Percentiles rank a stretch among this genome's conserved stretches.
phyloP scores from a whole-genome alignment of 2,797 vertebrate species.

The Pseudomugil tenellus region DNA sequence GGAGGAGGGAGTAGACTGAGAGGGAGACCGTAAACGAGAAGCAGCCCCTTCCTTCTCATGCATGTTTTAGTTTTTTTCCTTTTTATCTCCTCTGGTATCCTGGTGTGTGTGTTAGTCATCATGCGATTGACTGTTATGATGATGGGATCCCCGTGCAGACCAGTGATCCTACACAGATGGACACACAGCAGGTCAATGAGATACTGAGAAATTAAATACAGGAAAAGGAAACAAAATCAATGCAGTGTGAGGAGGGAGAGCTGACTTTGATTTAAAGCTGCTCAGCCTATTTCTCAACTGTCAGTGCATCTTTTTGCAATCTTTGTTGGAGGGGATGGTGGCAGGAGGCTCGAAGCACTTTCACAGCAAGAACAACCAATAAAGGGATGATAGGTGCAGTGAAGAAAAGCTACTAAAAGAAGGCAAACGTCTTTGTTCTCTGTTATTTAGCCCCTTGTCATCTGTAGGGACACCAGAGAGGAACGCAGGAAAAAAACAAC shows the following conservation, averaged over 20 bases:
- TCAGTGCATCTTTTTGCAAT: constrained; percentile 63
- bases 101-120: constrained; percentile 26
- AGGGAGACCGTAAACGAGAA: constrained; percentile 33
- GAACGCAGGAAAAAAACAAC: constrained; percentile 33
- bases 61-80: constrained; percentile 62
- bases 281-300: constrained; percentile 57
- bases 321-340: constrained; percentile 35
- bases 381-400: constrained; percentile 29
- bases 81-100: constrained; percentile 40
- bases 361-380: constrained; percentile 36
- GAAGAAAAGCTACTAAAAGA: constrained; percentile 28
- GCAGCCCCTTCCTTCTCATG: constrained; percentile 49
- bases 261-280: constrained; percentile 73
- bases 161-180: constrained; percentile 64
- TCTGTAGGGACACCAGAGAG: constrained; percentile 30
- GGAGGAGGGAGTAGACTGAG: constrained; percentile 48
- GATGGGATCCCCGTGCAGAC: constrained; percentile 53
- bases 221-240: constrained; percentile 75
- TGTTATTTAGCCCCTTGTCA: constrained; percentile 36
- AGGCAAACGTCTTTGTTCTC: constrained; percentile 31
- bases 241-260: constrained; percentile 68
- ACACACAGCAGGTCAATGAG: constrained; percentile 67
- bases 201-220: constrained; percentile 74
- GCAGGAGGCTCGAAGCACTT: constrained; percentile 39
- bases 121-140: constrained; percentile 55